Evolutionary conservation across 2,113 vertebrate genomes (phyloP), one percentile per base, ranked within the genome.

Genomic region (Psittacula cyanocephala): DNA sequence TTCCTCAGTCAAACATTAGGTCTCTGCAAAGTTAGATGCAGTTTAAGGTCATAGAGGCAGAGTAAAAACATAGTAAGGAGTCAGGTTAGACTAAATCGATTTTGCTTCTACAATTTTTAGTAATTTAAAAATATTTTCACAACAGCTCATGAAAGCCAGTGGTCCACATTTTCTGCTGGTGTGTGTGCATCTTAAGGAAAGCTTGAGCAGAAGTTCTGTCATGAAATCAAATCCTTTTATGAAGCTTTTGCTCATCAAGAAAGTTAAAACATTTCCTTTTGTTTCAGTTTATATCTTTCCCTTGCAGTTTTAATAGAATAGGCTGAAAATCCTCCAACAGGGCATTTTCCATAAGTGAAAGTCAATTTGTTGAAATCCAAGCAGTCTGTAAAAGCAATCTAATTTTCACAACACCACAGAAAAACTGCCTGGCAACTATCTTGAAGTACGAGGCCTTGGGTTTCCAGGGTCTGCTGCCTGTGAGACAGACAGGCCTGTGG

Each of bases 321-420:
- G 65, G 50, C 64, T 78, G 72, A 91, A 95, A 93, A 84, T 86
- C 60, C 50, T 65, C 50, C 39, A 93, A 47, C 31, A 44, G 41
- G n/a, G 62, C 44, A 81, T 59, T 87, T 94, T 82, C 92, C 59
- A 11, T 94, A 57, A 69, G 77, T 43, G 41, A 67, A 94, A 87
- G 83, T 62, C 52, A 69, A 70, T 81, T 75, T 79, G n/a, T n/a
- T 33, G 49, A 85, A 87, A 93, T 91, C 37, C 64, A 95, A 85
- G 87, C 31, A 80, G 67, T 50, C 67, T 63, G 59, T 87, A 86
- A 82, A 94, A 89, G 57, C 59, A 86, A 88, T 91, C 90, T 59
- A 39, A 8, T 93, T 89, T 95, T 59, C 81, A 81, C 72, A 91
- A 65, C 33, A 50, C 62, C 37, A 25, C 52, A 62, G 46, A 23